These are phyloP conservation scores for Strongylocentrotus purpuratus DNA, from an alignment of 35 echinoderm and acorn worm genomes.

Conservation along the genomic window DNA sequence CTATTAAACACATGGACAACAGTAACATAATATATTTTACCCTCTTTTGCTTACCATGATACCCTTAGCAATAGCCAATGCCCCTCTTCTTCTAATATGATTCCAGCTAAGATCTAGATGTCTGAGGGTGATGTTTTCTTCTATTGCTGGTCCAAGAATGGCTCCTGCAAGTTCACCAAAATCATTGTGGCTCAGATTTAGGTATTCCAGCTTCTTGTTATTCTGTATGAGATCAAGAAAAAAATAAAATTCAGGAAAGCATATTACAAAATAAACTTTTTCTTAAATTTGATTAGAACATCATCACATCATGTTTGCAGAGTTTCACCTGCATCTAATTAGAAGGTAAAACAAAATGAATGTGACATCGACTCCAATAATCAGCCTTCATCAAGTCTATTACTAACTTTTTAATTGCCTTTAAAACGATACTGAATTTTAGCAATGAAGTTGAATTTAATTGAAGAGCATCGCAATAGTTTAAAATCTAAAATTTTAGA, in stretches of 20 bases:
- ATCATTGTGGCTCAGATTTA: conserved; percentile 88
- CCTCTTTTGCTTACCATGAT: conserved; percentile 71
- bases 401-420: no score
- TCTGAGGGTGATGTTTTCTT: conserved; percentile 92
- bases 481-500: no score
- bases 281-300: not conserved
- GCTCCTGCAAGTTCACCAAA: conserved; percentile 88
- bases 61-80: conserved; percentile 81
- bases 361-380: not conserved
- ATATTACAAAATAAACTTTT: not conserved
- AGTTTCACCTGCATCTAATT: not conserved
- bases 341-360: not conserved
- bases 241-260: not conserved
- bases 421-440: no score
- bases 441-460: no score
- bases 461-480: no score
- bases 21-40: no score
- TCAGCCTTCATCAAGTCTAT: no score
- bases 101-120: conserved; percentile 97
- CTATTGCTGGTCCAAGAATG: conserved; percentile 86
- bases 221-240: conserved; percentile 61
- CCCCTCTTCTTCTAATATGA: conserved; percentile 93
- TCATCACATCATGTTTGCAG: not conserved
- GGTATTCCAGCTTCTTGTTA: conserved; percentile 94
- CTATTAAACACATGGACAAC: no score